Percentiles rank a stretch among this genome's conserved stretches.
Evolutionary conservation across 1,140 invertebrate genomes (phyloP).

Genomic region (Drosophila ficusphila): DNA sequence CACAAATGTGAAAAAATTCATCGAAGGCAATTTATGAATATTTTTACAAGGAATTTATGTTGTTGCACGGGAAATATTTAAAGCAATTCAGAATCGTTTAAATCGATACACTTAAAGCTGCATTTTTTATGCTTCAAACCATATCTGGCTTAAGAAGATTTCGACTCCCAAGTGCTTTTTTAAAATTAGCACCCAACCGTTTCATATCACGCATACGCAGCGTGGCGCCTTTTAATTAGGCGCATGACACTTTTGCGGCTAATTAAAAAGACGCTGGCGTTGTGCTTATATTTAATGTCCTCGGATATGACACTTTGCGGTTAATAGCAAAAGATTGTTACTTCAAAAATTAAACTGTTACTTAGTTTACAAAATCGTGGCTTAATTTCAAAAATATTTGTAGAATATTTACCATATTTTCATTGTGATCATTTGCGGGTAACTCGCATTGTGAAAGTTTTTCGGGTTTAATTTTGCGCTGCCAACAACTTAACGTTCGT

Average conservation of each 20-base stretch:
- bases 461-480: slow-evolving; percentile 55
- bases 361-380: neutral
- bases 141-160: neutral
- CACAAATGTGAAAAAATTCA: neutral
- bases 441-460: slow-evolving; percentile 26
- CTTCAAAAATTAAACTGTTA: neutral
- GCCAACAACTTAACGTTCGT: slow-evolving; percentile 66
- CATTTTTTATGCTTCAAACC: no score
- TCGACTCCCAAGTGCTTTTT: neutral
- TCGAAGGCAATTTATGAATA: neutral
- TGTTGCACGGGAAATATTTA: no score
- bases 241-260: slow-evolving; percentile 27
- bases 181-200: neutral
- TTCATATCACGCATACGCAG: slow-evolving; percentile 20
- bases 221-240: slow-evolving; percentile 15
- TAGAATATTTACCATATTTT: no score
- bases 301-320: slow-evolving; percentile 15
- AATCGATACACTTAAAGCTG: no score
- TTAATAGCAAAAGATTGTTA: neutral
- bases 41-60: neutral
- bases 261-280: slow-evolving; percentile 11
- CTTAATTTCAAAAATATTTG: no score
- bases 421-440: slow-evolving; percentile 27
- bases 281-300: neutral
- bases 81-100: no score